phyloP scores from a whole-genome alignment of 2,113 vertebrate species.

The Dinomys branickii region DNA sequence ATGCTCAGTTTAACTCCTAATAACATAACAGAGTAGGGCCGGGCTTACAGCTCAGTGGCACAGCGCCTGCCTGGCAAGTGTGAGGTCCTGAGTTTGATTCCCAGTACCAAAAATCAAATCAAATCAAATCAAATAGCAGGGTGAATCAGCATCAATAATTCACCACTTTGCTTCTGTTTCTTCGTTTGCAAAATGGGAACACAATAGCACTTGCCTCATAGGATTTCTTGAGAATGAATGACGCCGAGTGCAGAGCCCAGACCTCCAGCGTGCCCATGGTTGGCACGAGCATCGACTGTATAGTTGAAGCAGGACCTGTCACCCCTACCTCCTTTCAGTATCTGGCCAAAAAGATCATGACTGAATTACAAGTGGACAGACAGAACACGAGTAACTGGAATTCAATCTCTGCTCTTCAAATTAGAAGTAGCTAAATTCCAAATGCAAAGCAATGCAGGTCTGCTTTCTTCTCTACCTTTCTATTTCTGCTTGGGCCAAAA shows the following conservation, averaged over 20 bases:
- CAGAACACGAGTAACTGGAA: not conserved
- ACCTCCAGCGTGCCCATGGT: not conserved
- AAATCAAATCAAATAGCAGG: not conserved
- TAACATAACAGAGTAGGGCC: no score
- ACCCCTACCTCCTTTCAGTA: not conserved
- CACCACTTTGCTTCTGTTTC: not conserved
- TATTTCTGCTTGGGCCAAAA: conserved; percentile 18
- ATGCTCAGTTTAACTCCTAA: not conserved
- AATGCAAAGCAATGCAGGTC: not conserved
- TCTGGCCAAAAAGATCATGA: conserved; percentile 23
- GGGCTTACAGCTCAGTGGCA: no score
- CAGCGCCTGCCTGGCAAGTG: no score
- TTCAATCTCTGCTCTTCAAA: not conserved
- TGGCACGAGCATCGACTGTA: not conserved
- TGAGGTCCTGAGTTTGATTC: no score
- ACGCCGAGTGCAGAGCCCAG: not conserved
- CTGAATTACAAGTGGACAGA: not conserved
- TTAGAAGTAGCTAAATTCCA: conserved; percentile 9
- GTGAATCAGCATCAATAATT: not conserved
- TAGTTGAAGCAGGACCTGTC: not conserved
- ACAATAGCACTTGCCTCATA: not conserved
- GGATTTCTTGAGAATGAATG: not conserved
- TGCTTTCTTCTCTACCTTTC: not conserved
- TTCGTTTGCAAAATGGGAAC: not conserved
- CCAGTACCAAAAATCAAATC: no score